Evolutionary conservation across 2,113 vertebrate species (phyloP), one percentile per base, ranked within the genome.

Genomic region (Paramormyrops kingsleyae): DNA sequence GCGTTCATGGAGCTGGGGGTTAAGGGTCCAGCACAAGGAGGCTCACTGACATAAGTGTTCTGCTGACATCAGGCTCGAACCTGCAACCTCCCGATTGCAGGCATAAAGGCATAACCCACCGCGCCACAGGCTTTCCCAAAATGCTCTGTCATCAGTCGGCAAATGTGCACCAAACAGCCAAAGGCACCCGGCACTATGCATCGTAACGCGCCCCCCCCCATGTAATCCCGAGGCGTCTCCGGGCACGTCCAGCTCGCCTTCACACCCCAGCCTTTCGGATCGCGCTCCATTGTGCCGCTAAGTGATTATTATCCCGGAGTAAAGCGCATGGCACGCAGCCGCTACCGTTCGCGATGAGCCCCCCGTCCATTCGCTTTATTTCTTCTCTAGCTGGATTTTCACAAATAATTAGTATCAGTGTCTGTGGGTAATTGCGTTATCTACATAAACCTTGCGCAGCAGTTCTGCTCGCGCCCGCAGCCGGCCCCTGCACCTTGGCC

Each of bases 341-440:
- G 42, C 52, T 87, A 70, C 47, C 39, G 52, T 90, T 87, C 50
- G 59, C 42, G 35, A 39, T 47, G 50, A 90, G 83, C 10, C 83
- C 83, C 7, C 59, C 24, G 12, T 39, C 50, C 35, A 0, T 3
- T n/a, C 12, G 0, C 50, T 86, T 52, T 53, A 31, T 87, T 87
- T 35, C 15, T 50, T 53, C 4, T 4, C 62, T 42, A 9, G 52
- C 17, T 27, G 53, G 87, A 89, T 90, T 89, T 87, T 90, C 88
- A 74, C 88, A 90, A 91, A 90, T 90, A 90, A 90, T 91, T 89
- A 90, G 84, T 86, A 89, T 91, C 91, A 91, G 84, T 90, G 90
- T 90, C 88, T 88, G 27, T 87, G 87, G 87, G 86, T 91, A 88
- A 91, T 89, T 90, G 86, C 52, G 85, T 89, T 91, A 74, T 89